A percentile compares a stretch with the other conserved stretches of the same genome.
These are phyloP conservation scores for Sinhomidia bicolor DNA, from an alignment of 2,888 invertebrate species.

Conservation along the genomic window DNA sequence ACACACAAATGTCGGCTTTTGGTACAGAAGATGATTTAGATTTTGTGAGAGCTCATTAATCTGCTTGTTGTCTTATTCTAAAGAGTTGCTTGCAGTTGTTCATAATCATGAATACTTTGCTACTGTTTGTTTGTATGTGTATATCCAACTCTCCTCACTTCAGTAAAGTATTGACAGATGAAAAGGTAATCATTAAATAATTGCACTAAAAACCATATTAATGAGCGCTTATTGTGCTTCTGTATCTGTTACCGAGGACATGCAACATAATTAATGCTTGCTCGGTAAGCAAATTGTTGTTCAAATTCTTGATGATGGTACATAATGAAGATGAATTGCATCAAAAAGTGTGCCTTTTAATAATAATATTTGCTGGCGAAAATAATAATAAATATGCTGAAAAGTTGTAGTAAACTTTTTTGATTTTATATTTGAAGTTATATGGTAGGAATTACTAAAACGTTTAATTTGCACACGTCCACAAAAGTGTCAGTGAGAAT, in stretches of 20 bases:
- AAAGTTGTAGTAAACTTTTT: background rate
- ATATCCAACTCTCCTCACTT: too few relatives aligned
- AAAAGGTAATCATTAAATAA: slow-evolving; percentile 7
- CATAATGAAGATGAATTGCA: background rate
- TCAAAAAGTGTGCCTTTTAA: slow-evolving; percentile 2
- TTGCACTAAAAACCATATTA: background rate
- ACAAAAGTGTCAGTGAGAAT: background rate
- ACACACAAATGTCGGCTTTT: slow-evolving; percentile 21
- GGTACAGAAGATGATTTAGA: background rate
- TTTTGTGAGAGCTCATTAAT: slow-evolving; percentile 13
- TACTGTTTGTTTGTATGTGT: background rate
- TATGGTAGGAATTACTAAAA: too few relatives aligned
- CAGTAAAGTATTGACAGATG: slow-evolving; percentile 17
- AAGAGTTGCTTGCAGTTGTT: background rate
- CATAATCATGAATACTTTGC: background rate
- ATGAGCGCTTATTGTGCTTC: background rate
- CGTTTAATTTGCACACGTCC: background rate
- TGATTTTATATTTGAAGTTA: background rate
- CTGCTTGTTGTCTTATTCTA: slow-evolving; percentile 29
- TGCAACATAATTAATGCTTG: background rate
- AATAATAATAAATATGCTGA: too few relatives aligned
- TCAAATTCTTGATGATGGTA: background rate
- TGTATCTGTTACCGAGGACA: background rate
- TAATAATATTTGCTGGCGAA: slow-evolving; percentile 6
- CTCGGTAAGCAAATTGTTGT: background rate